phyloP scores from a whole-genome alignment of 2,113 vertebrate genomes.

The Puma concolor region DNA sequence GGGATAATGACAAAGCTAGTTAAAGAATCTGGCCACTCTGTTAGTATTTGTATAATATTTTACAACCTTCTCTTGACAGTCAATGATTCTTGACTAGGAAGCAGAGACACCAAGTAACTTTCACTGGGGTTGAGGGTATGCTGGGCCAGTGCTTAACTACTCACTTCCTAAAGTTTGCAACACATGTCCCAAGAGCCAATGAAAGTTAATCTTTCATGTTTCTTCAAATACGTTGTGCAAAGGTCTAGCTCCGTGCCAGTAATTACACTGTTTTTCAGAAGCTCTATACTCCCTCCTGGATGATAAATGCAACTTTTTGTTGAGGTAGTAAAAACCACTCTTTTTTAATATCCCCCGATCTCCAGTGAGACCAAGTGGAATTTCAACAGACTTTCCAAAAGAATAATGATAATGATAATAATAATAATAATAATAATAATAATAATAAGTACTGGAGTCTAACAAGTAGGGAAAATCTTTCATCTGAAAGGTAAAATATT shows the following conservation, averaged over 20 bases:
- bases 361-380: slow-evolving; percentile 48
- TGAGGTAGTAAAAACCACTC: background rate
- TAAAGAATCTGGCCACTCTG: background rate
- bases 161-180: background rate
- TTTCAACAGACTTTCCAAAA: slow-evolving; percentile 58
- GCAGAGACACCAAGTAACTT: background rate
- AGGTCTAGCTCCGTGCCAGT: background rate
- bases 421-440: too few relatives aligned
- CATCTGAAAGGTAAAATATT: slow-evolving; percentile 52
- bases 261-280: slow-evolving; percentile 59
- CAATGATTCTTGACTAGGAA: background rate
- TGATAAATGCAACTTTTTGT: slow-evolving; percentile 51
- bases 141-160: background rate
- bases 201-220: background rate
- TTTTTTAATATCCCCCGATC: slow-evolving; percentile 46
- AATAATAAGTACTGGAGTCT: background rate
- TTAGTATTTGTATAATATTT: background rate
- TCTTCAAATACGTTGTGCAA: background rate
- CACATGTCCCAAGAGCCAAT: background rate
- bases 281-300: background rate
- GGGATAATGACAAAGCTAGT: background rate
- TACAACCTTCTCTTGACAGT: background rate
- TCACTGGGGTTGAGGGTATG: background rate
- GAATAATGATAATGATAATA: background rate
- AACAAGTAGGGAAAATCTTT: slow-evolving; percentile 16